Percentiles rank a stretch among this genome's conserved stretches.
phyloP scores from a whole-genome alignment of 2,113 vertebrate genomes.

The Salvelinus sp. region DNA sequence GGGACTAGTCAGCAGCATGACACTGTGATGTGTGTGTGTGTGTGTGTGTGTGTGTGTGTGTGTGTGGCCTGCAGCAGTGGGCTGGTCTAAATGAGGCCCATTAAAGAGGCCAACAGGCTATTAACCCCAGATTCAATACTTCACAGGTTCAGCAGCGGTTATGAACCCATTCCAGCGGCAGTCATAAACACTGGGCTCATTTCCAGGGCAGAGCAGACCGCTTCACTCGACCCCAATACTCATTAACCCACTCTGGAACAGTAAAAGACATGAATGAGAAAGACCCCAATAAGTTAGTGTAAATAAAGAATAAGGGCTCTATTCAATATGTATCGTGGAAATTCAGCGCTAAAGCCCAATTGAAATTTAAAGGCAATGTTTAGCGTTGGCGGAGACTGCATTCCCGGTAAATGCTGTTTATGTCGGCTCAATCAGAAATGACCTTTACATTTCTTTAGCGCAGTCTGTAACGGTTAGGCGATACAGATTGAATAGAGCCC shows the following conservation, averaged over 20 bases:
- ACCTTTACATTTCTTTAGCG: no score
- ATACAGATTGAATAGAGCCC: no score
- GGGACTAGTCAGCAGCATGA: no score
- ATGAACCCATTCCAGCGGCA: constrained; percentile 64
- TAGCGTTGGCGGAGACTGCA: no score
- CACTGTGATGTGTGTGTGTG: no score
- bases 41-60: background rate
- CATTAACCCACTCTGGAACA: constrained; percentile 18
- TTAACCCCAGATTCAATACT: constrained; percentile 72
- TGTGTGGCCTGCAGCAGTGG: constrained; percentile 31
- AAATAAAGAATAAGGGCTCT: no score
- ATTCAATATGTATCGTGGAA: no score
- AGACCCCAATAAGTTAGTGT: background rate
- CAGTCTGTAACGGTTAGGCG: no score
- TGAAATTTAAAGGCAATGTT: no score
- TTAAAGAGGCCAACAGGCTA: constrained; percentile 76
- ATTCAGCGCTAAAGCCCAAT: no score
- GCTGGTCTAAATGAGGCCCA: constrained; percentile 62
- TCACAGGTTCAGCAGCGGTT: constrained; percentile 61
- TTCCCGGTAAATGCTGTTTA: no score
- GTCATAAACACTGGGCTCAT: constrained; percentile 58
- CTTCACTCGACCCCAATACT: constrained; percentile 44
- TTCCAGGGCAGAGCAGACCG: constrained; percentile 42
- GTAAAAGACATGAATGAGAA: background rate
- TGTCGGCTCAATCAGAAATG: no score